These are phyloP conservation scores for Metaphire vulgaris DNA, from an alignment of 1,140 invertebrate species.

Conservation along the genomic window DNA sequence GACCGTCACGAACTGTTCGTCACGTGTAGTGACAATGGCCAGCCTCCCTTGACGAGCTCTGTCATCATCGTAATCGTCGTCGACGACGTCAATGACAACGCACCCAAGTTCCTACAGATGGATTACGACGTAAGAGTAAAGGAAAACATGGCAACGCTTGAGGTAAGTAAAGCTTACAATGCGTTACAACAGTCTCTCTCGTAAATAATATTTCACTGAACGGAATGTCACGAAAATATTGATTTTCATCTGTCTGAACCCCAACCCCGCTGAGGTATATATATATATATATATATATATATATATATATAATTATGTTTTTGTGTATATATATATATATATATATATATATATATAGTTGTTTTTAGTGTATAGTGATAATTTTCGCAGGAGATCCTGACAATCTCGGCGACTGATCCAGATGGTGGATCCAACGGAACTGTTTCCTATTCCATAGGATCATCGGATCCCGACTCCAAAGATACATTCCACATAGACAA, in stretches of 20 bases:
- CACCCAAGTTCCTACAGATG: constrained; percentile 37
- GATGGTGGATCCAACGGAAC: constrained; percentile 77
- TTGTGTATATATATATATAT: no score
- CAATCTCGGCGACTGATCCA: constrained; percentile 60
- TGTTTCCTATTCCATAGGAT: constrained; percentile 72
- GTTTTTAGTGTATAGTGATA: no score
- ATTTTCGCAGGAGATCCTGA: no score
- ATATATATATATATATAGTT: no score
- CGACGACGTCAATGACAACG: constrained; percentile 58
- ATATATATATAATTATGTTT: no score
- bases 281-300: no score
- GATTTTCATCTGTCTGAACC: no score
- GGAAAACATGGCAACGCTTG: constrained; percentile 16
- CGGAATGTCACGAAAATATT: no score
- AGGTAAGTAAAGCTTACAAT: background rate
- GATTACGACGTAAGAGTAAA: constrained; percentile 61
- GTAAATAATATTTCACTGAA: constrained; percentile 70
- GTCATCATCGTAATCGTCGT: constrained; percentile 36
- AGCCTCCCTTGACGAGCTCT: constrained; percentile 53
- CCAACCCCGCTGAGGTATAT: no score
- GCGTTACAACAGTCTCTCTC: no score
- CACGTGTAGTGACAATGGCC: constrained; percentile 46
- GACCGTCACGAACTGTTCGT: constrained; percentile 1
- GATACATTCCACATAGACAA: constrained; percentile 11
- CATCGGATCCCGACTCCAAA: background rate